Conservation (phyloP, 2,113 vertebrate genomes). For the Siphamia tubifer region DNA sequence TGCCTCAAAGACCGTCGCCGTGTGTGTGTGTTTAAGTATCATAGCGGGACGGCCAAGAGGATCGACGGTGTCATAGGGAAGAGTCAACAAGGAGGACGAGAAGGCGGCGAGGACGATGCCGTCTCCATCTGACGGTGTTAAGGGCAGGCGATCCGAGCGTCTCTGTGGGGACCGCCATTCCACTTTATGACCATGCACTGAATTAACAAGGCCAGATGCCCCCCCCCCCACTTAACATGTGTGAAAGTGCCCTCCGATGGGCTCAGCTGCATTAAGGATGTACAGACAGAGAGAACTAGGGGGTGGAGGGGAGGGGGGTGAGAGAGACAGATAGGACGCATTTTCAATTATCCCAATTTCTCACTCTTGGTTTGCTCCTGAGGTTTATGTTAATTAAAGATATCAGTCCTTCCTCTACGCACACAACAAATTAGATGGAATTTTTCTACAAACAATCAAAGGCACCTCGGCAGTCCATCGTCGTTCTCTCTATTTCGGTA, state of each 20-base stretch:
- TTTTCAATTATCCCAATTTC: slow-evolving; percentile 80
- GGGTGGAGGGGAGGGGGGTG: neutral
- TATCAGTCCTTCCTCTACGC: slow-evolving; percentile 46
- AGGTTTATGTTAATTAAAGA: slow-evolving; percentile 74
- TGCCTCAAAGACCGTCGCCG: slow-evolving; percentile 3
- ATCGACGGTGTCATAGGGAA: slow-evolving; percentile 42
- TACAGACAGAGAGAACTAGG: slow-evolving; percentile 53
- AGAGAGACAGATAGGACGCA: slow-evolving; percentile 32
- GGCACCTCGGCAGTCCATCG: slow-evolving; percentile 27
- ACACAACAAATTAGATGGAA: slow-evolving; percentile 55
- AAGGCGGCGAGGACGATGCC: slow-evolving; percentile 27
- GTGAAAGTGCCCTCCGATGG: slow-evolving; percentile 72
- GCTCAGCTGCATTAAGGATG: slow-evolving; percentile 76
- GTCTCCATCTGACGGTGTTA: slow-evolving; percentile 58
- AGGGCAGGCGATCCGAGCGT: slow-evolving; percentile 45
- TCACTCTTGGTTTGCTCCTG: slow-evolving; percentile 59
- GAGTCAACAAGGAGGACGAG: slow-evolving; percentile 46
- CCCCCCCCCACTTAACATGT: slow-evolving; percentile 70
- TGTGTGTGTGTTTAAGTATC: slow-evolving; percentile 19
- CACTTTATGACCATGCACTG: slow-evolving; percentile 77
- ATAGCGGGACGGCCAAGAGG: neutral
- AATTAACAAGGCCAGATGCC: slow-evolving; percentile 80
- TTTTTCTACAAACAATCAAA: slow-evolving; percentile 53
- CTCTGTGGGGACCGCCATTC: slow-evolving; percentile 69
- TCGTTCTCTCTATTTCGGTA: slow-evolving; percentile 39